Base-by-base conservation (phyloP, 2,113 vertebrate genomes). In the Gallinago paraguaiae region DNA sequence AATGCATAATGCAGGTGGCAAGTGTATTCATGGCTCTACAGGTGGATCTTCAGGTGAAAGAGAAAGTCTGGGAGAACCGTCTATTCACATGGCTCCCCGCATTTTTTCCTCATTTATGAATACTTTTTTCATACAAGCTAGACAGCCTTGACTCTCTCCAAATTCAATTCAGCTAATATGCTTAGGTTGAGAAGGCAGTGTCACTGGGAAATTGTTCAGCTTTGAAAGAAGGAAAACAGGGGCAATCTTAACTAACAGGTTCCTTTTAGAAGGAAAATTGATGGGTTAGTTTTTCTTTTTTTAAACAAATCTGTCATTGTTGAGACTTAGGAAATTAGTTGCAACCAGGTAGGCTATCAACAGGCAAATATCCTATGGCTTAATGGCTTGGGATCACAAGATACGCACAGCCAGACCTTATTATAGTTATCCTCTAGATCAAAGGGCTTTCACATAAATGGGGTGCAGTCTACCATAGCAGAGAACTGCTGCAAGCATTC, bases 371-470 rank as follows among this genome's bases (percentile, higher is more conserved):
- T 41, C n/a, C 69, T 51, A 72, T 17, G n/a, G 78, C 76, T 95
- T 92, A 93, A 91, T 87, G 75, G 82, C 60, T 78, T 93, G 37
- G 81, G 87, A 93, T 96, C 92, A 81, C 95, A 93, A 96, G 94
- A 93, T 72, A 92, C n/a, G 77, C 68, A 68, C 48, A 91, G 94
- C 72, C 94, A 95, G 67, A 76, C 85, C 77, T 93, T 82, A 94
- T 94, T 94, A 92, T 15, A 87, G 48, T 92, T 92, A 96, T 89
- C 56, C 80, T 78, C 60, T 25, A 94, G 91, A 97, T 97, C 96
- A 97, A 96, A 95, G 92, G 60, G 37, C 54, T 96, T 93, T 93
- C 86, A 86, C 93, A 72, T 85, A 90, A 94, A 92, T 71, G 87
- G 87, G 84, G 92, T 86, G 86, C 89, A 95, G 61, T 89, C 86